Base-by-base conservation (phyloP, 2,113 vertebrate genomes). In the Trogon surrucura region DNA sequence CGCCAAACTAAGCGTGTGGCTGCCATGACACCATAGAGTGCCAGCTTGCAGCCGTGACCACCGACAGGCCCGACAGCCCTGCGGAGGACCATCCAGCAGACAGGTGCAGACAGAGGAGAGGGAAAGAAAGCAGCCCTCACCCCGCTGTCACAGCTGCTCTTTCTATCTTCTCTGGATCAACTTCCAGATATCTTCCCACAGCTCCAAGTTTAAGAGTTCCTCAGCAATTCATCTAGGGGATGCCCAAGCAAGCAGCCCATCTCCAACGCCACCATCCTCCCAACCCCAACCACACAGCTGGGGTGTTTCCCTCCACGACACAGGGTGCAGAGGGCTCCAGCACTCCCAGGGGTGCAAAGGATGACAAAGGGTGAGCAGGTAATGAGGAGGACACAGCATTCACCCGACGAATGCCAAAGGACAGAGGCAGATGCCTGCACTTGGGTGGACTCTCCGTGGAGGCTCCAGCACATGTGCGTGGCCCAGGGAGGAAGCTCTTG, bases 71-170 rank as follows among this genome's bases (percentile, higher is more conserved):
- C 22, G 19, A 41, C 54, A 54, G 77, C 30, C 38, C 79, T 0
- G 0, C 74, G 44, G 70, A 22, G 65, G 32, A 51, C 48, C 30
- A 20, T 25, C 30, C 10, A 4, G 51, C 0, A 0, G 23, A 71
- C 0, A 0, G 25, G 38, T 36, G 74, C 1, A 2, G 45, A 17
- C 25, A 65, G n/a, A 62, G 69, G 4, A 78, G 6, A 12, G 26
- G 20, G 13, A 60, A 54, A 61, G 34, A 16, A 89, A 58, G 22
- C 34, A 44, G 41, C 10, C 20, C 53, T 48, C 1, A 4, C 29
- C 38, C 50, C 1, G 1, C 5, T 45, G 58, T 29, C 74, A 75
- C 57, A 75, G 71, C 20, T 0, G 0, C 21, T 21, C 32, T 66
- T 80, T n/a, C 58, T 41, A 61, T 15, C 74, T 74, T 50, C 38